These are phyloP conservation scores for Zaprionus inermis DNA, from an alignment of 1,140 invertebrate species.

Conservation along the genomic window DNA sequence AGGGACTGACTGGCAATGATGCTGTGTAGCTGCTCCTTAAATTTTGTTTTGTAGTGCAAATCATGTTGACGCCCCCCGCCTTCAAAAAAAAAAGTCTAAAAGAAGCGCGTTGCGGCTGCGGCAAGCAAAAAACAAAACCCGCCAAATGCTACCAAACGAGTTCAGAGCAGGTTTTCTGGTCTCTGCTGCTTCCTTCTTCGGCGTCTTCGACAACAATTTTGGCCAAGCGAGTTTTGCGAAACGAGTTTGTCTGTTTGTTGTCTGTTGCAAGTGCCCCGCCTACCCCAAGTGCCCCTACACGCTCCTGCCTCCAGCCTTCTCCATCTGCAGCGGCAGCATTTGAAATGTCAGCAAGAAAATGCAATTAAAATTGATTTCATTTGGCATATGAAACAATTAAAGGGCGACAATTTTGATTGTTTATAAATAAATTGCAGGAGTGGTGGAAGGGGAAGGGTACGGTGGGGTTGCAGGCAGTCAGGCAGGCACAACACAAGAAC, in stretches of 20 bases:
- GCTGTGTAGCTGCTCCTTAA: conserved; percentile 70
- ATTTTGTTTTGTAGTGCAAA: conserved; percentile 79
- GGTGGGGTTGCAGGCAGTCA: conserved; percentile 2
- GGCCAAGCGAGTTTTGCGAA: conserved; percentile 19
- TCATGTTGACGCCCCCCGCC: conserved; percentile 71
- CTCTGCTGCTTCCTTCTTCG: not conserved
- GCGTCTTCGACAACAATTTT: not conserved
- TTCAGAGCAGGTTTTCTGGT: conserved; percentile 68
- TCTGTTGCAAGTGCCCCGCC: conserved; percentile 12
- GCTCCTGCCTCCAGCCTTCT: not conserved
- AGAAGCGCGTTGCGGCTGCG: no score
- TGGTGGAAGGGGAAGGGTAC: not conserved
- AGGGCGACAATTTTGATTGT: conserved; percentile 64
- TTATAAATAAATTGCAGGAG: conserved; percentile 65
- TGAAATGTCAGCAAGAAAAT: conserved; percentile 67
- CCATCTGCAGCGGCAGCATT: conserved; percentile 19
- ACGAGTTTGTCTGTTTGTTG: conserved; percentile 53
- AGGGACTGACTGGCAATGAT: conserved; percentile 6
- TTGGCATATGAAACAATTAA: conserved; percentile 65
- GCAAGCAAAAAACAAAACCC: conserved; percentile 10
- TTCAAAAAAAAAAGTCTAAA: conserved; percentile 19
- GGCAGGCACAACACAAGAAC: not conserved
- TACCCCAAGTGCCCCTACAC: no score
- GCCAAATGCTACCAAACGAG: conserved; percentile 77
- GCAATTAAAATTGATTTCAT: conserved; percentile 78